A percentile compares a stretch with the other conserved stretches of the same genome.
Evolutionary conservation across 1,140 invertebrate genomes (phyloP).

Genomic region (Drosophila nigrodunni): DNA sequence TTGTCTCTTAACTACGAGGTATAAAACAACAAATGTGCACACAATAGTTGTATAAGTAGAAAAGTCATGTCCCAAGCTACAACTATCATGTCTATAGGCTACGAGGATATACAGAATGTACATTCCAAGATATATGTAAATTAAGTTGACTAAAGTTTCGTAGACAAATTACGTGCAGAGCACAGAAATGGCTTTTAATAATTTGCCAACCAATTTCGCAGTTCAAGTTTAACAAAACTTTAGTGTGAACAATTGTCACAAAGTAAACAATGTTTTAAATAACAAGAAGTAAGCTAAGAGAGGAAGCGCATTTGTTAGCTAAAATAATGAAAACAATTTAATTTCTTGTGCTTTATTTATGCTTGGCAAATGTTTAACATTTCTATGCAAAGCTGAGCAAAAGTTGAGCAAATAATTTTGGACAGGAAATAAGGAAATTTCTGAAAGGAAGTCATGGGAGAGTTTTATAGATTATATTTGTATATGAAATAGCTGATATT

Average conservation of each 20-base stretch:
- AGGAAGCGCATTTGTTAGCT: constrained; percentile 2
- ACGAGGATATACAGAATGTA: not conserved
- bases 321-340: not conserved
- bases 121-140: constrained; percentile 33
- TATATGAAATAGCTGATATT: no score
- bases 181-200: constrained; percentile 34
- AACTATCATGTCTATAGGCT: not conserved
- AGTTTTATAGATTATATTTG: no score
- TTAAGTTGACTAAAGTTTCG: constrained; percentile 40
- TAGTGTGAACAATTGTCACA: constrained; percentile 32
- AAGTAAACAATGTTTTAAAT: constrained; percentile 10
- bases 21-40: not conserved
- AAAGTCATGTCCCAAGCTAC: not conserved
- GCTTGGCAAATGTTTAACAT: not conserved
- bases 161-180: constrained; percentile 43
- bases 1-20: not conserved
- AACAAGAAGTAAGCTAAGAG: not conserved
- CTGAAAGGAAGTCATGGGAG: no score
- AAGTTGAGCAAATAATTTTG: no score
- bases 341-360: not conserved
- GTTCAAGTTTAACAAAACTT: constrained; percentile 9
- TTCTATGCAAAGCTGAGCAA: not conserved
- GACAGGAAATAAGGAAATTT: no score
- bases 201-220: constrained; percentile 20
- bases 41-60: not conserved